These are phyloP conservation scores for Penaeus monodon DNA, from an alignment of 2,888 invertebrate species.

Conservation along the genomic window DNA sequence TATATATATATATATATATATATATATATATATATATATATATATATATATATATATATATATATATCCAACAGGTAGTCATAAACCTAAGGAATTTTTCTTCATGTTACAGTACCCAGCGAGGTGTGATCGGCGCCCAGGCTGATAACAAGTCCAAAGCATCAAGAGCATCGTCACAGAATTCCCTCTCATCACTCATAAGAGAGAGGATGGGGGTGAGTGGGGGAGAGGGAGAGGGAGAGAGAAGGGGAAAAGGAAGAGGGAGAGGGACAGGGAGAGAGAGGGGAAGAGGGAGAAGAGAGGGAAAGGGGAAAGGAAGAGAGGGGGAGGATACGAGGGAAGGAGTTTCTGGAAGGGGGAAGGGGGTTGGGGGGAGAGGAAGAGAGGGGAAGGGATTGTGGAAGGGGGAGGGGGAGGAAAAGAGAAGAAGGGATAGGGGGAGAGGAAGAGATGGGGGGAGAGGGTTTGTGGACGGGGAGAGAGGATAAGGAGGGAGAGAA, in stretches of 20 bases:
- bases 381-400: neutral
- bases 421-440: neutral
- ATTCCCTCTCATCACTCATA: conserved; percentile 60
- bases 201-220: conserved; percentile 49
- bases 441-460: too few relatives aligned
- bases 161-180: conserved; percentile 34
- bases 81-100: too few relatives aligned
- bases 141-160: conserved; percentile 19
- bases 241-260: neutral
- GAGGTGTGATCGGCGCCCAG: conserved; percentile 33
- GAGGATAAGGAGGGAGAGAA: too few relatives aligned
- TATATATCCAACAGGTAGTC: too few relatives aligned
- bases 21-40: too few relatives aligned
- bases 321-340: neutral
- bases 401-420: neutral
- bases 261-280: neutral
- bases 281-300: neutral
- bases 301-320: too few relatives aligned
- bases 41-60: too few relatives aligned
- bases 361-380: neutral
- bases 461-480: too few relatives aligned
- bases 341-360: neutral
- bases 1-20: too few relatives aligned
- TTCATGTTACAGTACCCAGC: conserved; percentile 27
- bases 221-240: neutral